phyloP scores from a whole-genome alignment of 2,888 invertebrate species.

The Polydrusus tereticollis region DNA sequence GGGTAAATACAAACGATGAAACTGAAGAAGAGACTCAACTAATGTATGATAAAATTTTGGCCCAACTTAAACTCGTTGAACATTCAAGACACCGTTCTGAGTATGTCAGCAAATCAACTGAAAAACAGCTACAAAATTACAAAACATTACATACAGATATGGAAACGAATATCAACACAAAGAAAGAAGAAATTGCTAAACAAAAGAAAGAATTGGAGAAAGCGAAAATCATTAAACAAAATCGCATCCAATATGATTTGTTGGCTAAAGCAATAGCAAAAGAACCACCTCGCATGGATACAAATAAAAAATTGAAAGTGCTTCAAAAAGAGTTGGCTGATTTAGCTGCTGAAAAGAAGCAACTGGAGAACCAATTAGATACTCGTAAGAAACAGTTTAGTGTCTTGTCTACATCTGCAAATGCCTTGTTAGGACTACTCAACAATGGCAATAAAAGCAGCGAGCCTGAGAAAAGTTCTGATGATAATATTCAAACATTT shows the following conservation, averaged over 20 bases:
- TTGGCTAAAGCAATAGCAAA: constrained; percentile 91
- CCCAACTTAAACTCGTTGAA: constrained; percentile 89
- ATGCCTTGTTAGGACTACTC: constrained; percentile 84
- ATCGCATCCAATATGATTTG: constrained; percentile 93
- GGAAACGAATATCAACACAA: constrained; percentile 82
- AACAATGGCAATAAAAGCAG: constrained; percentile 68
- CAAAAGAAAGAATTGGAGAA: constrained; percentile 85
- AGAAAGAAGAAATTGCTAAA: constrained; percentile 84
- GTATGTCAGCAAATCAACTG: constrained; percentile 83
- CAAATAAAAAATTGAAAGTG: constrained; percentile 76
- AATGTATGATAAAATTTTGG: constrained; percentile 83
- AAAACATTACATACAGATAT: constrained; percentile 82
- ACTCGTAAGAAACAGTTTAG: constrained; percentile 91
- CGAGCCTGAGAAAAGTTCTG: constrained; percentile 25
- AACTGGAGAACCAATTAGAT: constrained; percentile 82
- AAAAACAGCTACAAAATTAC: constrained; percentile 87
- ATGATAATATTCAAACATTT: constrained; percentile 52
- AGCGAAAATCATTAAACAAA: constrained; percentile 89
- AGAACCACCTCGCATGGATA: constrained; percentile 90
- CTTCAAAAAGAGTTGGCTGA: constrained; percentile 81
- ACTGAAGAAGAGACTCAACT: constrained; percentile 57
- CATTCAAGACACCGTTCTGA: constrained; percentile 89
- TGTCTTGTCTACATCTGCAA: constrained; percentile 88
- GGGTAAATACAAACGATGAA: constrained; percentile 73
- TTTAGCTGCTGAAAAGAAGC: constrained; percentile 78